Percentiles rank a stretch among this genome's conserved stretches.
phyloP scores from a whole-genome alignment of 1,140 invertebrate genomes.

The Drosophila nikananu region DNA sequence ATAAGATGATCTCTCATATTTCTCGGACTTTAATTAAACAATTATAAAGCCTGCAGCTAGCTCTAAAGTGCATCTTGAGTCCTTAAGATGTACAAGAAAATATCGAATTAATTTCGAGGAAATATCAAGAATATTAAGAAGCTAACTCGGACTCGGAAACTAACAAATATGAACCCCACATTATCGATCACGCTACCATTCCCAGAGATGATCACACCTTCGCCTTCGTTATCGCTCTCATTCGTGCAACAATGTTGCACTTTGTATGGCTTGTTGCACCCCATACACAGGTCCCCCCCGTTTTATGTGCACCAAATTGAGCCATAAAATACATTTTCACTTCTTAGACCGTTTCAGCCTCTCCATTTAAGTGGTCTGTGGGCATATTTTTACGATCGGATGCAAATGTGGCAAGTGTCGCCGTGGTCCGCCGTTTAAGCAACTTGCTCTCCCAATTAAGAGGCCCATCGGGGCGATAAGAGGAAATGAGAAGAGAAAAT shows the following conservation, averaged over 20 bases:
- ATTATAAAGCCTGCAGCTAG: too few relatives aligned
- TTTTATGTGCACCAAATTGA: conserved; percentile 83
- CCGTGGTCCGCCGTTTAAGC: conserved; percentile 48
- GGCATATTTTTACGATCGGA: conserved; percentile 54
- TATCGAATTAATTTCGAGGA: too few relatives aligned
- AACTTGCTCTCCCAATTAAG: conserved; percentile 52
- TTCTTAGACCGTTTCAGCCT: conserved; percentile 26
- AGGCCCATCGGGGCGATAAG: conserved; percentile 40
- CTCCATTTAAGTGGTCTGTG: conserved; percentile 52
- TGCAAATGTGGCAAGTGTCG: conserved; percentile 50
- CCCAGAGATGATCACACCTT: conserved; percentile 66
- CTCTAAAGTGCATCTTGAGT: too few relatives aligned
- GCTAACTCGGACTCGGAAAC: neutral
- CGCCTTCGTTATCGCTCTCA: conserved; percentile 21
- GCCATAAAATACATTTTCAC: conserved; percentile 80
- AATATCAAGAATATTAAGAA: neutral
- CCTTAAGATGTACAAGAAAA: too few relatives aligned
- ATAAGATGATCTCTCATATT: too few relatives aligned
- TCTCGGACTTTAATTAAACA: too few relatives aligned
- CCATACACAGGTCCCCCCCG: conserved; percentile 44
- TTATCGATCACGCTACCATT: conserved; percentile 26
- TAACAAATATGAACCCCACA: neutral
- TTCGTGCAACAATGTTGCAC: conserved; percentile 69
- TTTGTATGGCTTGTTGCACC: conserved; percentile 50
- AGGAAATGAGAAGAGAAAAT: neutral